Evolutionary conservation across 2,888 invertebrate species (phyloP), one percentile per base, ranked within the genome.

Genomic region (Reticulitermes lucifugus): DNA sequence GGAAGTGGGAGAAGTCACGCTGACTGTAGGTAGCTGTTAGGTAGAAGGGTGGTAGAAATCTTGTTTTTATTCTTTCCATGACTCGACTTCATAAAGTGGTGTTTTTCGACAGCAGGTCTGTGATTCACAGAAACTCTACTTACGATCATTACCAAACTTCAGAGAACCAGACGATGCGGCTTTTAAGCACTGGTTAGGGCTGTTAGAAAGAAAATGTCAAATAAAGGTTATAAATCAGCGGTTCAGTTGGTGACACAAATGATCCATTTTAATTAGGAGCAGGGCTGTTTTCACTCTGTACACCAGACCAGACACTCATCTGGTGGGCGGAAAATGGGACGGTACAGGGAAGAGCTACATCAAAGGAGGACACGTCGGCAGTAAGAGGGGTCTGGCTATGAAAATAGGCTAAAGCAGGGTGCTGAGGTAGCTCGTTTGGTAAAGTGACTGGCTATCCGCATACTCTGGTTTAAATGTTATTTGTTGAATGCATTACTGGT

Each of bases 251-350:
- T 73, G 73, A 73, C 73, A 41, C 41, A 73, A 73, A 73, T 73
- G 41, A 73, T 73, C 73, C 41, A 73, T 73, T 73, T 35, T 73
- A 73, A 73, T 73, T 73, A 73, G 73, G 73, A 35, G 73, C 22
- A 18, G 73, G 41, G 41, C 14, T 71, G 71, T 5, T 29, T 22
- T 29, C 71, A 35, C 12, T 29, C 29, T 9, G 71, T 21, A 65
- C 4, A 25, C n/a, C 65, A 65, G 65, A 25, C 65, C 65, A 65
- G 25, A 65, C 65, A 65, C 25, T 65, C 65, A 65, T 65, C 12
- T 65, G 65, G n/a, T 14, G 65, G 25, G n/a, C 25, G 73, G 73
- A 35, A 35, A 35, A 35, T 2, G 18, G n/a, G 29, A 25, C 10
- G 25, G 6, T 10, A 21, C 18, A 18, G 35, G 41, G 73, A 18